These are phyloP conservation scores for Aldabrachelys gigantea DNA, from an alignment of 2,113 vertebrate species.

Conservation along the genomic window DNA sequence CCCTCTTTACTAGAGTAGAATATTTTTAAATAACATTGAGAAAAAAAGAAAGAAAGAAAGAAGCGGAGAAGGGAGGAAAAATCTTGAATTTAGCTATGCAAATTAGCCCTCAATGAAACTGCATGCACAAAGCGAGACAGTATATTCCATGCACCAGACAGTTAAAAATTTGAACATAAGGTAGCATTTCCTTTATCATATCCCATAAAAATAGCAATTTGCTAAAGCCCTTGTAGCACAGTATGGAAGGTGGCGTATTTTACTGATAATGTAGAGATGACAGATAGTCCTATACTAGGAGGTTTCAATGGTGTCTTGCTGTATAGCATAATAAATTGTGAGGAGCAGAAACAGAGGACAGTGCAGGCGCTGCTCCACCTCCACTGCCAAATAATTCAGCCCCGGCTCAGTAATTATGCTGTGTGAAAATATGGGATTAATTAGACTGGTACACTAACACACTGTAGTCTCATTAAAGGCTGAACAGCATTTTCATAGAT, in stretches of 20 bases:
- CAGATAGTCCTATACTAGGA: conserved; percentile 92
- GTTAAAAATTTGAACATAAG: conserved; percentile 95
- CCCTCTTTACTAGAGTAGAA: neutral
- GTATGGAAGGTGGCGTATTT: conserved; percentile 93
- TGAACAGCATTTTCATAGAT: conserved; percentile 85
- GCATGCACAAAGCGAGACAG: conserved; percentile 45
- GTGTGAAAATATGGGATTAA: conserved; percentile 94
- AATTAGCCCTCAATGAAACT: conserved; percentile 18
- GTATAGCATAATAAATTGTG: conserved; percentile 84
- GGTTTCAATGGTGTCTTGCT: conserved; percentile 87
- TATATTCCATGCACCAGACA: conserved; percentile 81
- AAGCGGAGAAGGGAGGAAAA: neutral
- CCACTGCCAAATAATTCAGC: conserved; percentile 84
- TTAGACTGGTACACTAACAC: conserved; percentile 90
- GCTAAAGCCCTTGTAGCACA: conserved; percentile 93
- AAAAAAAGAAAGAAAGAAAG: accelerated
- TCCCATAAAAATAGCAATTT: conserved; percentile 98
- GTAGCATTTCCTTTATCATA: conserved; percentile 96
- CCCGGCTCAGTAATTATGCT: conserved; percentile 88
- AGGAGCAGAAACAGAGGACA: conserved; percentile 80
- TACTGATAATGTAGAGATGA: conserved; percentile 96
- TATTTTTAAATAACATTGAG: neutral
- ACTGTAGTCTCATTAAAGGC: conserved; percentile 90
- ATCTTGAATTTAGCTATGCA: conserved; percentile 29
- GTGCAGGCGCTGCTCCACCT: conserved; percentile 78